Conservation (phyloP, 2,888 invertebrate species). For the Dysmachus trigonus region DNA sequence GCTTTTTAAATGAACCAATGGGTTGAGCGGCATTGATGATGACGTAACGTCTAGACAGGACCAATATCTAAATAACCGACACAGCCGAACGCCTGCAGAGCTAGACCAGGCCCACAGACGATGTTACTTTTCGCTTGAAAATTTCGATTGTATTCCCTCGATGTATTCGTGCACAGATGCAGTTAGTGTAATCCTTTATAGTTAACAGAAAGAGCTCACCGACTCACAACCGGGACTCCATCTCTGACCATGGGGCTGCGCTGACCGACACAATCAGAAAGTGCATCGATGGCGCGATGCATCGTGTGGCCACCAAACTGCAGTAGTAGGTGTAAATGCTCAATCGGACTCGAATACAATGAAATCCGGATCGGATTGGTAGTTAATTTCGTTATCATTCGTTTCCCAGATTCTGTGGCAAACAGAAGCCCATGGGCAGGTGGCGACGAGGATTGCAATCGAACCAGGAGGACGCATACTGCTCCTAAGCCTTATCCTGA, state of each 20-base stretch:
- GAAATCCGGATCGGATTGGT: conserved; percentile 10
- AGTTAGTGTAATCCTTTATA: conserved; percentile 1
- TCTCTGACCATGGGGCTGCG: not conserved
- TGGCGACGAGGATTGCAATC: not conserved
- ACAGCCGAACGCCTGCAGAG: not conserved
- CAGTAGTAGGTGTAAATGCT: not conserved
- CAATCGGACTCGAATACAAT: not conserved
- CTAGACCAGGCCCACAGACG: not conserved
- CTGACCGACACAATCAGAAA: not conserved
- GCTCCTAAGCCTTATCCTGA: not conserved
- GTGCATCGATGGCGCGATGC: not conserved
- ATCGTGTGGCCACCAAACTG: not conserved
- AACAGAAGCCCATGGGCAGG: not conserved
- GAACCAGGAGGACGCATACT: not conserved
- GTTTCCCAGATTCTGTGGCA: not conserved
- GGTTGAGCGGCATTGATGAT: conserved; percentile 45
- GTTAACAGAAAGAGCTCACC: not conserved
- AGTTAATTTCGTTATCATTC: conserved; percentile 21
- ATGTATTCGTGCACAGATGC: not conserved
- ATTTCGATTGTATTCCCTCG: not conserved
- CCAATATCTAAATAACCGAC: conserved; percentile 45
- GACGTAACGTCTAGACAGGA: conserved; percentile 50
- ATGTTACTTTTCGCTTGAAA: not conserved
- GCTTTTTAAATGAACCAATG: conserved; percentile 21
- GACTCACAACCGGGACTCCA: not conserved